Evolutionary conservation across 2,888 invertebrate genomes (phyloP), one percentile per base, ranked within the genome.

Genomic region (Calliopum simillimum): DNA sequence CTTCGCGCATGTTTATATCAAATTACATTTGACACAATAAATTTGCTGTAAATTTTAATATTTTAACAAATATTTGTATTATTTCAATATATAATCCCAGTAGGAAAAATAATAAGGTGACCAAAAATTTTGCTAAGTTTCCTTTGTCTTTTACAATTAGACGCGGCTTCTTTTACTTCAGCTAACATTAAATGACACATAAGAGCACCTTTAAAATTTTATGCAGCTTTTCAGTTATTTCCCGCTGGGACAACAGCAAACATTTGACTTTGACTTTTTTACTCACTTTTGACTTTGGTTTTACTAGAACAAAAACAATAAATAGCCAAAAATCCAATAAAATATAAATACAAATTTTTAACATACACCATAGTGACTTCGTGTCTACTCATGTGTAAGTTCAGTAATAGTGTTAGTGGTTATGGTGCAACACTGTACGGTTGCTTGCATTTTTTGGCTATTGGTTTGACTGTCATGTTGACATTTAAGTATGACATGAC

Each of bases 321-420:
- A 80, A 80, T 81, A 77, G 78, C 78, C 76, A 74, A 79, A 79
- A 79, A 78, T 79, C 78, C 80, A 76, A 78, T 80, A 71, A 80
- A 67, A 67, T 67, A 49, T 49, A 59, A 23, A 66, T 58, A 66
- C 56, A 80, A 81, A 79, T 80, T 77, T 77, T 46, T 12, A 46
- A 41, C 23, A 12, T 11, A 16, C 8, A 21, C 23, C 13, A 3
- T 11, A 33, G 12, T 13, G 3, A 19, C 19, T 8, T 11, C 51
- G 11, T 49, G 25, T 25, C 25, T 25, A 4, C 25, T 33, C 33
- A 33, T 33, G 33, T 6, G 14, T 14, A 19, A 19, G 19, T 21
- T 6, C 46, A 33, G n/a, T 58, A 2, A 1, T 23, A 6, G 11
- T 41, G 33, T 41, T 58, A 41, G 23, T 41, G n/a, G 13, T 68